phyloP scores from a whole-genome alignment of 2,797 vertebrate species.

The Parambassis ranga region DNA sequence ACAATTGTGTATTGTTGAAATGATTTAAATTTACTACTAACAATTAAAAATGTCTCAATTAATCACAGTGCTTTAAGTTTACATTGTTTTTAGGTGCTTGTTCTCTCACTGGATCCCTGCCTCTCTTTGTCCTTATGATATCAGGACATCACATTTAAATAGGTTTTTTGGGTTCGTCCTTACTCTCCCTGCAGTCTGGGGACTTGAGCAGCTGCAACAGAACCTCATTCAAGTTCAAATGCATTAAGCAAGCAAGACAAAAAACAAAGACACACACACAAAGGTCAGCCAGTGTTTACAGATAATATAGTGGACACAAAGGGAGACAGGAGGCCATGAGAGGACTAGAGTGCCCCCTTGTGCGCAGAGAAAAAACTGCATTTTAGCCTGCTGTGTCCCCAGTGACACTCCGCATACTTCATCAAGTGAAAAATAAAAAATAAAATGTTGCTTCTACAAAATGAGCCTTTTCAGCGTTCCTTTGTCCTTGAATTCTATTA shows the following conservation, averaged over 20 bases:
- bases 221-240: conserved; percentile 1
- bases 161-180: conserved; percentile 10
- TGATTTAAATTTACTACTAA: too few species aligned
- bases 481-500: not conserved
- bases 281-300: conserved; percentile 19
- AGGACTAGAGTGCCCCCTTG: conserved; percentile 61
- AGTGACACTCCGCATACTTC: not conserved
- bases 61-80: too few species aligned
- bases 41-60: too few species aligned
- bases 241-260: conserved; percentile 11
- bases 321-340: not conserved
- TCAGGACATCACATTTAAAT: conserved; percentile 20
- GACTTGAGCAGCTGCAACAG: not conserved
- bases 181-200: not conserved
- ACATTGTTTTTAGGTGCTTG: too few species aligned
- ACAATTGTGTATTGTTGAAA: too few species aligned
- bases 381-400: not conserved
- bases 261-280: conserved; percentile 12
- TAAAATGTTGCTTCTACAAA: conserved; percentile 5
- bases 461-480: not conserved
- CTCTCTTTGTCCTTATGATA: not conserved
- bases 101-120: not conserved
- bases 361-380: conserved; percentile 36
- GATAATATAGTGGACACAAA: conserved; percentile 1
- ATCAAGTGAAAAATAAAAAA: too few species aligned